phyloP scores from a whole-genome alignment of 2,113 vertebrate species.

The Centropus unirufus region DNA sequence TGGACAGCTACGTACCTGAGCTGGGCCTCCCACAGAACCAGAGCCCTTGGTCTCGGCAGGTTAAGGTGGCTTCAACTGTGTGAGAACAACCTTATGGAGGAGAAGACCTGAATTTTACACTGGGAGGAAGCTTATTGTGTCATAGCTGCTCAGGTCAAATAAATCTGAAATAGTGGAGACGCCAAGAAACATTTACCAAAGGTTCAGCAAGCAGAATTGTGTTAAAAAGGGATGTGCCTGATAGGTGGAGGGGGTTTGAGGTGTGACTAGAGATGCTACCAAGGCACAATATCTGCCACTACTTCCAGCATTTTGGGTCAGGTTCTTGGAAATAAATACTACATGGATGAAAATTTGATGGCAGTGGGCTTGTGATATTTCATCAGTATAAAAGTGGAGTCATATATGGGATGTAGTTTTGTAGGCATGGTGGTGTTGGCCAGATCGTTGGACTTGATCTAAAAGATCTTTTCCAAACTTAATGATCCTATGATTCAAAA shows the following conservation, averaged over 20 bases:
- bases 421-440: too few relatives aligned
- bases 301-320: accelerated
- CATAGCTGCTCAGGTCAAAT: not conserved
- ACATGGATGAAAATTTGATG: not conserved
- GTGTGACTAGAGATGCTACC: not conserved
- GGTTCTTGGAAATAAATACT: not conserved
- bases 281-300: not conserved
- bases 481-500: not conserved
- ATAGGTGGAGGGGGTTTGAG: not conserved
- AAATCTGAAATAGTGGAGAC: not conserved
- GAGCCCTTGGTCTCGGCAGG: not conserved
- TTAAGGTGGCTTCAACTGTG: not conserved
- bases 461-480: too few relatives aligned
- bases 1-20: not conserved
- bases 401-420: too few relatives aligned
- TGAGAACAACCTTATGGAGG: accelerated
- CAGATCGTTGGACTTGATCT: too few relatives aligned
- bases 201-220: not conserved
- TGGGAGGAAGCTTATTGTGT: not conserved
- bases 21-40: not conserved
- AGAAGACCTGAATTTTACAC: not conserved
- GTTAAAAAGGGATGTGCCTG: not conserved
- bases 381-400: accelerated
- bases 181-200: not conserved
- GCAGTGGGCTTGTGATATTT: accelerated